Conservation (phyloP, 2,113 vertebrate species). For the Strix uralensis region DNA sequence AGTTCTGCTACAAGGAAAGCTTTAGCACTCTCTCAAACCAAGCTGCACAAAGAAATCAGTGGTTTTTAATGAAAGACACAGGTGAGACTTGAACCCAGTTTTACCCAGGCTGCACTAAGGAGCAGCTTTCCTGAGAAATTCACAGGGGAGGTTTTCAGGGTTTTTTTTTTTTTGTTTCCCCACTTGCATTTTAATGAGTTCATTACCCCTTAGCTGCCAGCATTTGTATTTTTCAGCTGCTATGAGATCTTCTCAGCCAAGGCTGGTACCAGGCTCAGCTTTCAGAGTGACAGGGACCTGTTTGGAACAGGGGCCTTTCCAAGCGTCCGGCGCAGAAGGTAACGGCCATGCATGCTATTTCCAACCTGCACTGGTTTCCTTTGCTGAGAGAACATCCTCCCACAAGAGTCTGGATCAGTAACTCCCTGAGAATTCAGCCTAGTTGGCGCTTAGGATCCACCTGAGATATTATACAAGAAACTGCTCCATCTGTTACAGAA, state of each 20-base stretch:
- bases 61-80: not conserved
- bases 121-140: not conserved
- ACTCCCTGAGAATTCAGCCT: not conserved
- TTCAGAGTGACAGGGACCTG: not conserved
- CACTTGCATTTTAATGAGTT: not conserved
- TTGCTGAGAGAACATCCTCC: not conserved
- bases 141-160: not conserved
- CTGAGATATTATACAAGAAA: not conserved
- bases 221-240: not conserved
- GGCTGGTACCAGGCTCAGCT: not conserved
- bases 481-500: not conserved
- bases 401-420: not conserved
- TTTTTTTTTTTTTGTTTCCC: not conserved
- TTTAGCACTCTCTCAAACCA: not conserved
- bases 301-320: not conserved
- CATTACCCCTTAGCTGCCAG: not conserved
- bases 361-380: not conserved
- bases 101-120: not conserved
- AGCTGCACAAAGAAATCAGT: not conserved
- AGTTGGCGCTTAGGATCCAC: not conserved
- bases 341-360: fast-evolving
- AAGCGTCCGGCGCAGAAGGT: not conserved
- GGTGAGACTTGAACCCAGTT: not conserved
- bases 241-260: not conserved
- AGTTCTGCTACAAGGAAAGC: not conserved